These are phyloP conservation scores for Sinohyriopsis cumingii DNA, from an alignment of 2,888 invertebrate genomes.

Conservation along the genomic window DNA sequence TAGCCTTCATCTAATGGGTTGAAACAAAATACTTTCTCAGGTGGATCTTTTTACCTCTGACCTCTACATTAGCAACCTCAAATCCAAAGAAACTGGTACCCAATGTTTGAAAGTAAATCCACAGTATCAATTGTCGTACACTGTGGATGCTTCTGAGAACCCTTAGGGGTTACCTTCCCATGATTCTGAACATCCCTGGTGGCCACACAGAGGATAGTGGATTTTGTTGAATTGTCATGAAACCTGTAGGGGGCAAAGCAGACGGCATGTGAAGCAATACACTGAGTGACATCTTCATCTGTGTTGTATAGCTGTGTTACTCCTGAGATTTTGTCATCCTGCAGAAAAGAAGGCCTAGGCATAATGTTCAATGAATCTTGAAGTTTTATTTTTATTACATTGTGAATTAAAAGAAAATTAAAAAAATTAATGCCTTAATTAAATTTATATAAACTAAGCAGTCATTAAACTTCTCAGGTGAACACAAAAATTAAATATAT, in stretches of 20 bases:
- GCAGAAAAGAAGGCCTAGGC: slow-evolving; percentile 13
- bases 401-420: too few relatives aligned
- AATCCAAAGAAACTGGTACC: background rate
- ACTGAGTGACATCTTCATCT: slow-evolving; percentile 70
- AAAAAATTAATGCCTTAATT: too few relatives aligned
- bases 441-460: too few relatives aligned
- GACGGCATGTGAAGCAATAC: slow-evolving; percentile 70
- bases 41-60: background rate
- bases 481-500: too few relatives aligned
- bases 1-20: too few relatives aligned
- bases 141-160: background rate
- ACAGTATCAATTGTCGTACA: background rate
- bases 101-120: background rate
- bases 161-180: slow-evolving; percentile 61
- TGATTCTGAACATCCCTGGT: slow-evolving; percentile 62
- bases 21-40: too few relatives aligned
- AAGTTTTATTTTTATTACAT: too few relatives aligned
- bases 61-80: background rate
- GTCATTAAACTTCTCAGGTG: too few relatives aligned
- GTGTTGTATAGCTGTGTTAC: slow-evolving; percentile 70
- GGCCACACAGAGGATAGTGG: slow-evolving; percentile 69
- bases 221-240: slow-evolving; percentile 66
- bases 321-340: slow-evolving; percentile 70
- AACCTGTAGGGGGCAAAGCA: slow-evolving; percentile 69
- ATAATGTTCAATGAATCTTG: too few relatives aligned